These are phyloP conservation scores for Hedychridium roseum DNA, from an alignment of 2,888 invertebrate genomes.

Conservation along the genomic window DNA sequence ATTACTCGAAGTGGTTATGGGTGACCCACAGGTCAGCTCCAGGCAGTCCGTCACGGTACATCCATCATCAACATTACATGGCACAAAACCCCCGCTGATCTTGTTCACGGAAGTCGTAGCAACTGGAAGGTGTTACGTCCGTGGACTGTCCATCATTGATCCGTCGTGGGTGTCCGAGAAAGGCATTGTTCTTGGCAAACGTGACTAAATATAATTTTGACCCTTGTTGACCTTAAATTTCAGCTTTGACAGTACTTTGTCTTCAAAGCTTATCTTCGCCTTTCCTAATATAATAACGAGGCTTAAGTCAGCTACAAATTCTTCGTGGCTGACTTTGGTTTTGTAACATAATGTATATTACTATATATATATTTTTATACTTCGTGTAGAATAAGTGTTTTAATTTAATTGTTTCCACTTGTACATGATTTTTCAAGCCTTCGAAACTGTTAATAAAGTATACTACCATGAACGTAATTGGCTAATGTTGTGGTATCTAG, in stretches of 20 bases:
- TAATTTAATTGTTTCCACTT: slow-evolving; percentile 8
- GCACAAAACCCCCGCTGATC: slow-evolving; percentile 76
- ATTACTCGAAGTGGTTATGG: slow-evolving; percentile 29
- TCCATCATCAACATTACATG: slow-evolving; percentile 82
- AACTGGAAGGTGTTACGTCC: slow-evolving; percentile 83
- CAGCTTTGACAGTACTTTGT: no score
- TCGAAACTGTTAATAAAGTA: slow-evolving; percentile 1
- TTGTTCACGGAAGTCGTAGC: slow-evolving; percentile 88
- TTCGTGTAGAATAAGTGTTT: slow-evolving; percentile 3
- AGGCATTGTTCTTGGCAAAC: slow-evolving; percentile 31
- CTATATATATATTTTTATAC: slow-evolving; percentile 6
- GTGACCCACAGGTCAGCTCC: slow-evolving; percentile 67
- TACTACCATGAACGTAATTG: slow-evolving; percentile 6
- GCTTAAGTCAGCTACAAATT: no score
- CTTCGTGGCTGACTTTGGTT: no score
- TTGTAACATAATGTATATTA: no score
- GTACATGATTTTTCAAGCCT: slow-evolving; percentile 11
- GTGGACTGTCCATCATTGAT: slow-evolving; percentile 80
- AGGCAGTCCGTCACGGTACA: slow-evolving; percentile 81
- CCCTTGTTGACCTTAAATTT: neutral
- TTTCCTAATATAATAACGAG: no score
- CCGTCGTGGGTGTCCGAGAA: slow-evolving; percentile 79
- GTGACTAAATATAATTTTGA: slow-evolving; percentile 18
- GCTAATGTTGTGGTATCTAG: neutral
- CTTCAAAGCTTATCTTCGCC: slow-evolving; percentile 6